A percentile compares a stretch with the other conserved stretches of the same genome.
Conservation (phyloP, 2,113 vertebrate species). For the Geococcyx californianus region DNA sequence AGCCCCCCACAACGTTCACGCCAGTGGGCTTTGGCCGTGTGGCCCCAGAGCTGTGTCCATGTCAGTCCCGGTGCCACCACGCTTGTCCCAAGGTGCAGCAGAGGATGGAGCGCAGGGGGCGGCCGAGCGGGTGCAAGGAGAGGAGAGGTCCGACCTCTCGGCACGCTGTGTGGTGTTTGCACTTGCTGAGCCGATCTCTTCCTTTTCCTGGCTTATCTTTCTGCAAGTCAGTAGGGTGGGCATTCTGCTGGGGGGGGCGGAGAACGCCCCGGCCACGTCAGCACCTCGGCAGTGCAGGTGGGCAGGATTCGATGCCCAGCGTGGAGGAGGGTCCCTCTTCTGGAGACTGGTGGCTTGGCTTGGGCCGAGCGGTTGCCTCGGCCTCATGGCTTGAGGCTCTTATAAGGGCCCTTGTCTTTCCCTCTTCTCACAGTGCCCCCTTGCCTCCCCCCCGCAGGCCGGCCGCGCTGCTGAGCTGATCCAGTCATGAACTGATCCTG, state of each 20-base stretch:
- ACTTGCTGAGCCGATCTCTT: background rate
- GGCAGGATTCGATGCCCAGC: background rate
- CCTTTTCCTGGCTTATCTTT: background rate
- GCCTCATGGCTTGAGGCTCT: background rate
- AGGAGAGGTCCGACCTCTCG: background rate
- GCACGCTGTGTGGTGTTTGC: background rate
- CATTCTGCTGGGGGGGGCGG: background rate
- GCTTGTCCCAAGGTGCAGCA: rapidly evolving
- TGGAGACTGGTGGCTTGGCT: background rate
- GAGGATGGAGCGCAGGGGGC: background rate
- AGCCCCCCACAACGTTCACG: background rate
- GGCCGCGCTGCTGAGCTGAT: constrained; percentile 2
- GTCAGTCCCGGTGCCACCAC: rapidly evolving
- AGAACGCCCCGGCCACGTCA: background rate
- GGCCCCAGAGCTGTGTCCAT: background rate
- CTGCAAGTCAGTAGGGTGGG: background rate
- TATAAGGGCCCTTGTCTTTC: background rate
- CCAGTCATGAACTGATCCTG: background rate
- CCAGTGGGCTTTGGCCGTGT: background rate
- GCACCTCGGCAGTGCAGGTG: background rate
- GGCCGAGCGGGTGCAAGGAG: background rate
- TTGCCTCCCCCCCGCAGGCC: background rate
- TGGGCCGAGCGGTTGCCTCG: background rate
- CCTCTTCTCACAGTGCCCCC: background rate
- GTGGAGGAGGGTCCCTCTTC: background rate